Evolutionary conservation across 2,113 vertebrate genomes (phyloP).

Genomic region (Malaclemys terrapin): DNA sequence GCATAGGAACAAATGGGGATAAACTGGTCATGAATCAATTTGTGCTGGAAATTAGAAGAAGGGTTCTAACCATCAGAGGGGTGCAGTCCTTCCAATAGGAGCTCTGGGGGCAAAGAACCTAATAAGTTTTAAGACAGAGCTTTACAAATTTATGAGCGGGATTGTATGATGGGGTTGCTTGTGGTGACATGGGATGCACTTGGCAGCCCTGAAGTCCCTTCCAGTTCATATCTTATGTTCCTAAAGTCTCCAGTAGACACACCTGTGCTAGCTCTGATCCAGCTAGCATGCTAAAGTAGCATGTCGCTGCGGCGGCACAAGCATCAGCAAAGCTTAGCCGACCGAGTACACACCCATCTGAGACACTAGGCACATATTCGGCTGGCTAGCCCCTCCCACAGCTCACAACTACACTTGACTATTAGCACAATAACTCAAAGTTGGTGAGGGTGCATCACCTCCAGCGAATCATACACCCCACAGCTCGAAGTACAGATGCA

Average conservation of each 20-base stretch:
- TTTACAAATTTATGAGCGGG: background rate
- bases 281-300: background rate
- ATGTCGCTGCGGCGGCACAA: background rate
- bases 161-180: background rate
- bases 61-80: background rate
- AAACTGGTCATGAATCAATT: background rate
- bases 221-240: background rate
- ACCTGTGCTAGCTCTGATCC: background rate
- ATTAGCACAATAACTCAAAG: no score
- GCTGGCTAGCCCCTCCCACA: background rate
- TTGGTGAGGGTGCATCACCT: background rate
- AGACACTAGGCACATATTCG: accelerated
- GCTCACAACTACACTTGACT: background rate
- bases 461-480: background rate
- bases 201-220: background rate
- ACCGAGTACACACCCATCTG: background rate
- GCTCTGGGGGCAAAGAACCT: background rate
- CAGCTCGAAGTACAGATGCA: no score
- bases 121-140: background rate
- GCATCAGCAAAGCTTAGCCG: background rate
- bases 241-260: background rate
- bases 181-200: background rate
- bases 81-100: background rate
- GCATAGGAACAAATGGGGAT: background rate
- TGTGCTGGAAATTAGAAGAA: background rate